Evolutionary conservation across 2,888 invertebrate genomes (phyloP), one percentile per base, ranked within the genome.

Genomic region (Marasmarcha lunaedactyla): DNA sequence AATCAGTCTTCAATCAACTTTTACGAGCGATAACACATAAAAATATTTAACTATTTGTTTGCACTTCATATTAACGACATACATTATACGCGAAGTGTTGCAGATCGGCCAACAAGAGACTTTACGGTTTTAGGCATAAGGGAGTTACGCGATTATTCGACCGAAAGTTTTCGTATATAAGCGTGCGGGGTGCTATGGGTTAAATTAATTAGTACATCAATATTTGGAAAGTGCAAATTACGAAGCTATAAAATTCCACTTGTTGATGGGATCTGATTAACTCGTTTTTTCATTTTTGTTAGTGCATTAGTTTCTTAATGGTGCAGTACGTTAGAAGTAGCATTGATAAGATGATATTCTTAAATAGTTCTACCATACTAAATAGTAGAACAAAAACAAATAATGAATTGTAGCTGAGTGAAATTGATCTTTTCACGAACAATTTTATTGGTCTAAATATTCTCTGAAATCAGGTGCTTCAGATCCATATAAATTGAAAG

Each of bases 1-100:
- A 74, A 69, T 56, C 51, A 50, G 59, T 53, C 60, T 70, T 79
- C 79, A 81, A 83, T 83, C 78, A 78, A 63, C 50, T 63, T 81
- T 83, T 83, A 83, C 77, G 81, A 78, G 54, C 64, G 55, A 65
- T 71, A 63, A 59, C 64, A 46, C 77, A 71, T 81, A 81, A 81
- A 83, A 79, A 78, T 81, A 71, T 81, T 83, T 81, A 79, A 81
- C 70, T 69, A 59, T 77, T 73, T 83, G 72, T 83, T 83, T 81
- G 76, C 70, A 59, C 58, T 59, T 68, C 56, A 71, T 79, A 81
- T 81, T 83, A 81, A 81, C 71, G 69, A 60, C 46, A 46, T 45
- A 47, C 43, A 49, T 39, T 49, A 41, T 38, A 35, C 33, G 10
- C 25, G 35, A 10, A 35, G 10, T 36, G 15, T 40, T 9, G 10